phyloP scores from a whole-genome alignment of 1,140 invertebrate species.

The Sitodiplosis mosellana region DNA sequence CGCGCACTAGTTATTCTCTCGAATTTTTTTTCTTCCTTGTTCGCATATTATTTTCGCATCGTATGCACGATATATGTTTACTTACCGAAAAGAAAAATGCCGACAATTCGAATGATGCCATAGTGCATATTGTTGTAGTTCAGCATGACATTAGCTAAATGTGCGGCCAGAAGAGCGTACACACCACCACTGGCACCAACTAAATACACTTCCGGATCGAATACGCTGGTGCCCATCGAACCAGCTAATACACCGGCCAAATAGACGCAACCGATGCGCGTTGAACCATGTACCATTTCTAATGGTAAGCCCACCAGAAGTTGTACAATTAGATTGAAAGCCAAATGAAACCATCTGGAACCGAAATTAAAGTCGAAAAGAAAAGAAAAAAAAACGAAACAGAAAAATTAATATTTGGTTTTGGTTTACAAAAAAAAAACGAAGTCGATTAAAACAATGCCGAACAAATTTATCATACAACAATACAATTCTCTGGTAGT shows the following conservation, averaged over 20 bases:
- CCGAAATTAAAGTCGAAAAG: not conserved
- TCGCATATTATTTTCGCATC: too few relatives aligned
- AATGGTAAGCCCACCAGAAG: slow-evolving; percentile 76
- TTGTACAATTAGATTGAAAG: slow-evolving; percentile 89
- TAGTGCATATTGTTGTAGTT: slow-evolving; percentile 96
- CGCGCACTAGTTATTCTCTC: not conserved
- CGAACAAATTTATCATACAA: too few relatives aligned
- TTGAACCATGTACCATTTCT: slow-evolving; percentile 92
- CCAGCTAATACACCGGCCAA: slow-evolving; percentile 85
- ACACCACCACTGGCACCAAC: slow-evolving; percentile 89
- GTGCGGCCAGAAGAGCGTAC: slow-evolving; percentile 83
- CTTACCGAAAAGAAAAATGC: slow-evolving; percentile 82
- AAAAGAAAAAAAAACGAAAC: too few relatives aligned
- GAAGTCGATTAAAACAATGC: not conserved
- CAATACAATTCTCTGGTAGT: too few relatives aligned
- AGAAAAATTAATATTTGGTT: too few relatives aligned
- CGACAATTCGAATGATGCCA: slow-evolving; percentile 72
- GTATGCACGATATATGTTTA: slow-evolving; percentile 11
- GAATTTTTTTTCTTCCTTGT: too few relatives aligned
- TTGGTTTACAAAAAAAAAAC: too few relatives aligned
- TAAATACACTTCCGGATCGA: slow-evolving; percentile 82
- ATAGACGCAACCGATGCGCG: slow-evolving; percentile 77
- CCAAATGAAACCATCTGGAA: slow-evolving; percentile 80
- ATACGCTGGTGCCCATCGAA: slow-evolving; percentile 83
- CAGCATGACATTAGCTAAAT: slow-evolving; percentile 83